Base-by-base conservation (phyloP, 2,113 vertebrate species). In the Amblyopsis rosae region DNA sequence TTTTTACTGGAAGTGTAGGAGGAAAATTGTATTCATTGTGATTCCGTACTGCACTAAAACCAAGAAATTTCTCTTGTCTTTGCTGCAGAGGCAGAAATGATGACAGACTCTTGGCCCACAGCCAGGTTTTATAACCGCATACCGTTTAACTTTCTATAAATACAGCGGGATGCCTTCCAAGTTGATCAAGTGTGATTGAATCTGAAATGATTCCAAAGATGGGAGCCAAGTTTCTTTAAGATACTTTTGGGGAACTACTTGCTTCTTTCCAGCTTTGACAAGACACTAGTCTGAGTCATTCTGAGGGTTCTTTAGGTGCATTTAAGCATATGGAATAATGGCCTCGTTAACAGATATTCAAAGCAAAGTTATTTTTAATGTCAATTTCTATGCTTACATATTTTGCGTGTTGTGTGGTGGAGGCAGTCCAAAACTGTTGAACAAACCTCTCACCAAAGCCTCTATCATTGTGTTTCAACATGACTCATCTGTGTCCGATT, bases 101-200 rank as follows among this genome's bases (percentile, higher is more conserved):
- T 80, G 75, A 83, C 83, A 87, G 74, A 65, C 73, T 83, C 45
- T 73, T 90, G 89, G 90, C 60, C 13, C 59, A 1, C 1, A 0
- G 76, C 90, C 90, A 88, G 69, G 58, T 79, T 84, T 86, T 82
- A 86, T 89, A 90, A 91, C 88, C 85, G 85, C 90, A 89, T 87
- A 88, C 84, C 72, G 69, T 88, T 90, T 88, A 89, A 87, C 83
- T 88, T 91, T 91, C 91, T 91, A 92, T 91, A 91, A 91, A 92
- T 91, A 91, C 84, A 73, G 65, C 59, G 58, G 86, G 88, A 83
- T 62, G 13, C 45, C 16, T 59, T 87, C 88, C 88, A 92, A 89
- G 87, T 88, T 90, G 88, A 90, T 89, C 89, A 91, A 89, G 85
- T 88, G 86, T 81, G 90, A 90, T 90, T 91, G 87, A 89, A 87